Percentiles rank a stretch among this genome's conserved stretches.
phyloP scores from a whole-genome alignment of 2,113 vertebrate genomes.

The Sigmodon hispidus region DNA sequence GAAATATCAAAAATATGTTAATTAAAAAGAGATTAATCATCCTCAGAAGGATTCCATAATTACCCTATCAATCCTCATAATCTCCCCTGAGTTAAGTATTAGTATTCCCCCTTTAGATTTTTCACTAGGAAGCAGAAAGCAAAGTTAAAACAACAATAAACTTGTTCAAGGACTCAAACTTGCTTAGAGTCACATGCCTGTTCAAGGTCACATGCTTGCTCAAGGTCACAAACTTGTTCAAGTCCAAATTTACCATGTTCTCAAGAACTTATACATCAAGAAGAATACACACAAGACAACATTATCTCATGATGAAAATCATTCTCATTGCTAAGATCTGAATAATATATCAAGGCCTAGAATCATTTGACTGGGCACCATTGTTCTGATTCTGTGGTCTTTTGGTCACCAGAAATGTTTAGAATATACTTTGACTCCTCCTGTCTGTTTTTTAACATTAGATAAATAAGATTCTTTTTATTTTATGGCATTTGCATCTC shows the following conservation, averaged over 20 bases:
- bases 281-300: not conserved
- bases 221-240: conserved; percentile 19
- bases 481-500: not conserved
- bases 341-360: not conserved
- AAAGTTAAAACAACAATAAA: not conserved
- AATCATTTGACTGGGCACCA: not conserved
- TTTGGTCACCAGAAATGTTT: not conserved
- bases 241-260: not conserved
- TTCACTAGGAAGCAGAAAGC: conserved; percentile 37
- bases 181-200: not conserved
- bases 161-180: not conserved
- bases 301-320: not conserved
- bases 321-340: not conserved
- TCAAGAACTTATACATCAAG: not conserved
- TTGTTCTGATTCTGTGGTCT: not conserved
- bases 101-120: not conserved
- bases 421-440: not conserved
- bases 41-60: conserved; percentile 10
- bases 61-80: conserved; percentile 7
- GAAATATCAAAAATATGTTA: conserved; percentile 14
- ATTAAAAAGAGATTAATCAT: conserved; percentile 44
- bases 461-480: not conserved
- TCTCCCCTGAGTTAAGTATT: not conserved
- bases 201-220: not conserved
- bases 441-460: not conserved